These are phyloP conservation scores for Brachymystax lenok DNA, from an alignment of 2,797 vertebrate species.

Conservation along the genomic window DNA sequence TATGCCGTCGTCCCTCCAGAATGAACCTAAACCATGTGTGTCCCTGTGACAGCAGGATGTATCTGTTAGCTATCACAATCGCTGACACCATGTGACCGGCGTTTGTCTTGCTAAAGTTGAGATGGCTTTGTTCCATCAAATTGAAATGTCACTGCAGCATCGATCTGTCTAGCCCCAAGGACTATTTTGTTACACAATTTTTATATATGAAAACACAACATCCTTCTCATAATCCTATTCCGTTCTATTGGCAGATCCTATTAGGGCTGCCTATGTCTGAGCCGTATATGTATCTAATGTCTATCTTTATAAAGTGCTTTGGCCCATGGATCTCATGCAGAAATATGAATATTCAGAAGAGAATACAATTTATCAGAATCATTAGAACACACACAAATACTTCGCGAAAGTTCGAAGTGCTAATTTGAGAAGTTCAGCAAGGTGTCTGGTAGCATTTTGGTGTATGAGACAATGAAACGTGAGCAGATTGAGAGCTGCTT, in stretches of 20 bases:
- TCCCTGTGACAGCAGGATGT: background rate
- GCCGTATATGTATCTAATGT: conserved; percentile 4
- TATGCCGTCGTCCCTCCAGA: background rate
- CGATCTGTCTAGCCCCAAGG: background rate
- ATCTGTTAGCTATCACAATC: background rate
- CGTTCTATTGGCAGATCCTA: conserved; percentile 1
- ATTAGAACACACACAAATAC: background rate
- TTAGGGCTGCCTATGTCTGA: background rate
- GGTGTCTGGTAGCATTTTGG: background rate
- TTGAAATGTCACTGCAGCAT: conserved; percentile 3
- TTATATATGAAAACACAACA: conserved; percentile 1
- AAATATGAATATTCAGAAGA: background rate
- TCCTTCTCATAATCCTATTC: conserved; percentile 4
- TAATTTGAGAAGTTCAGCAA: background rate
- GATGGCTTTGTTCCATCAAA: conserved; percentile 2
- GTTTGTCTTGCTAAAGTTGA: background rate
- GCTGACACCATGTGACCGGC: background rate
- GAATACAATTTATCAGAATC: conserved; percentile 28
- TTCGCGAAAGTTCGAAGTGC: conserved; percentile 13
- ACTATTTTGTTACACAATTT: conserved; percentile 3
- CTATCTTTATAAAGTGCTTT: background rate
- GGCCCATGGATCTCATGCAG: background rate
- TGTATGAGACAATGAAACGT: background rate
- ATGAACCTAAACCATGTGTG: background rate
- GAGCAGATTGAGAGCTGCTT: conserved; percentile 8